Evolutionary conservation across 2,113 vertebrate species (phyloP).

Genomic region (Cacatua alba): DNA sequence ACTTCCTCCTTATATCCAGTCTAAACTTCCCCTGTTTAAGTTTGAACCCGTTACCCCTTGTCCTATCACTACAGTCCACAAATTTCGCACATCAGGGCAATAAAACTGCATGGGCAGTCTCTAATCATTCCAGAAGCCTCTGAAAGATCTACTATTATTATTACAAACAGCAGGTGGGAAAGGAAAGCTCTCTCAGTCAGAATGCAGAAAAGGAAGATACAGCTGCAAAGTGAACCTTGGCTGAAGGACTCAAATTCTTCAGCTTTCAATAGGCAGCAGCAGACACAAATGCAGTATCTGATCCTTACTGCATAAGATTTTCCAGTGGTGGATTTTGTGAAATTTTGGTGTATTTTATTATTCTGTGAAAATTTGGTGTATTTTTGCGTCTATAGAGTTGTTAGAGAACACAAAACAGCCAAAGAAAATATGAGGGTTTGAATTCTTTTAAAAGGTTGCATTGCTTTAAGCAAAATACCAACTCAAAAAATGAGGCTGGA

Average conservation of each 20-base stretch:
- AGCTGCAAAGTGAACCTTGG: not conserved
- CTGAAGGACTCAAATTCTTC: not conserved
- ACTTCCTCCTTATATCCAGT: no score
- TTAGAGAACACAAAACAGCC: not conserved
- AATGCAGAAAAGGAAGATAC: not conserved
- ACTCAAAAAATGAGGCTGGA: not conserved
- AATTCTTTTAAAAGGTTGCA: not conserved
- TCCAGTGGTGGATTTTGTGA: not conserved
- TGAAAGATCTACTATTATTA: not conserved
- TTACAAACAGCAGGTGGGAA: not conserved
- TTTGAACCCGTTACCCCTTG: no score
- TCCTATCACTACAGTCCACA: not conserved
- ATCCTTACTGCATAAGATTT: not conserved
- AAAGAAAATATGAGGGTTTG: not conserved
- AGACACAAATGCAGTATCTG: not conserved
- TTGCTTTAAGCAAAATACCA: not conserved
- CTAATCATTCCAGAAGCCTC: not conserved
- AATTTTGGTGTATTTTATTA: no score
- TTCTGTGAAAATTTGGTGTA: not conserved
- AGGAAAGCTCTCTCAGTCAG: not conserved
- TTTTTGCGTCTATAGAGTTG: not conserved
- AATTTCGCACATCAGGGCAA: not conserved
- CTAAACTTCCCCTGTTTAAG: no score
- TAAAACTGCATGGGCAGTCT: not conserved
- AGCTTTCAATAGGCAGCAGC: not conserved